A percentile compares a stretch with the other conserved stretches of the same genome.
Evolutionary conservation across 2,888 invertebrate species (phyloP).

Genomic region (Parnassius orleans): DNA sequence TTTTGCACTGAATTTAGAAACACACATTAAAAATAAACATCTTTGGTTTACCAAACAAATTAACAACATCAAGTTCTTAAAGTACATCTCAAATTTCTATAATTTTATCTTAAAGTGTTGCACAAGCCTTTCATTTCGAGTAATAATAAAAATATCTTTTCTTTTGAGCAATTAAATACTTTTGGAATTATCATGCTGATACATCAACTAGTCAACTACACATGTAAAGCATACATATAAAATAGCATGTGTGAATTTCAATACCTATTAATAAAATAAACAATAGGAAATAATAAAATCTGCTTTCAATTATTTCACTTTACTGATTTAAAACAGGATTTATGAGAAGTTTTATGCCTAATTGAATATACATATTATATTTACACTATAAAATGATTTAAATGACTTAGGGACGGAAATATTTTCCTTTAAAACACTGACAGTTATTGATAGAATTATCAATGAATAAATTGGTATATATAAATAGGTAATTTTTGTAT

Average conservation of each 20-base stretch:
- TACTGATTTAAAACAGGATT: no score
- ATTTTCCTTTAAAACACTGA: slow-evolving; percentile 55
- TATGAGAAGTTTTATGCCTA: no score
- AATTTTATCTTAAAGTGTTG: slow-evolving; percentile 47
- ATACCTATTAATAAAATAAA: slow-evolving; percentile 31
- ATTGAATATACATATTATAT: slow-evolving; percentile 33
- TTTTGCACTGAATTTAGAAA: slow-evolving; percentile 61
- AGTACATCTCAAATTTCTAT: slow-evolving; percentile 39
- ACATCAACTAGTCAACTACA: slow-evolving; percentile 16
- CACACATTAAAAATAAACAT: slow-evolving; percentile 71
- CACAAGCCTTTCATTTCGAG: slow-evolving; percentile 68
- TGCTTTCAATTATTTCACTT: slow-evolving; percentile 39
- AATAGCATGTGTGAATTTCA: slow-evolving; percentile 17
- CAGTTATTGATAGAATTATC: background rate
- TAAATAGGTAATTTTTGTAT: no score
- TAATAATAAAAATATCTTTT: slow-evolving; percentile 50
- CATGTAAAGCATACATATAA: slow-evolving; percentile 20
- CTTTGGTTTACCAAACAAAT: slow-evolving; percentile 75
- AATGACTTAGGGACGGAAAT: slow-evolving; percentile 79
- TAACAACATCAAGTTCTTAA: slow-evolving; percentile 68
- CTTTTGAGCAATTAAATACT: slow-evolving; percentile 49
- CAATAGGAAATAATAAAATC: slow-evolving; percentile 31
- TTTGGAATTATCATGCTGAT: slow-evolving; percentile 12
- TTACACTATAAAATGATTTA: slow-evolving; percentile 59
- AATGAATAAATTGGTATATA: background rate